Base-by-base conservation (phyloP, 2,888 invertebrate species). In the Tupiocoris notatus region DNA sequence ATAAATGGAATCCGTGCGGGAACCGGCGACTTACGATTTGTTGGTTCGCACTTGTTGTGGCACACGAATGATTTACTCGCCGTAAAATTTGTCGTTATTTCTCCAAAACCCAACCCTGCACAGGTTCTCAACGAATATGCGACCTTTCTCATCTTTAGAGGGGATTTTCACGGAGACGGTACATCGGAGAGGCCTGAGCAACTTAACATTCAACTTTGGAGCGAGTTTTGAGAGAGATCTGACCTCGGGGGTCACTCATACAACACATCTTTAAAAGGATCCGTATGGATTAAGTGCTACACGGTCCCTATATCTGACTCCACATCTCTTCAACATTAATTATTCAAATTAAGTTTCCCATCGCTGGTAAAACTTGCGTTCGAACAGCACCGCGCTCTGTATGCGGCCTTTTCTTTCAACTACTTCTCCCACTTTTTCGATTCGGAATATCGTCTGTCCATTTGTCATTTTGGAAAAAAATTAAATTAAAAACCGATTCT, bases 31-130 rank as follows among this genome's bases (percentile, higher is more conserved):
- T 70, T 70, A 70, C 70, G 61, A 70, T 70, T 61, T 59, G 70
- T 70, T 70, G 70, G 58, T 70, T 70, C 70, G 70, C 70, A 70
- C 70, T 70, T 70, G 70, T 70, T 70, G 70, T 59, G 70, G 70
- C 61, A 70, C 25, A 18, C 25, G 61, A 58, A 61, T 70, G 70
- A 70, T 67, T 58, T 70, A 70, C 58, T 23, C 39, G 70, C 23
- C 70, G 70, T 70, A 58, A 70, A 70, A 70, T 70, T 70, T 39
- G 70, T 70, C 70, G 70, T 70, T 70, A 70, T 70, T 59, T 24
- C 70, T 58, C 21, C 70, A 39, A 39, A 39, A 39, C 6, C 39
- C 39, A 12, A 39, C 3, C n/a, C n/a, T 3, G 39, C 39, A 12
- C 39, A 39, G 39, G 39, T 39, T 39, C 39, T 39, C 39, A 39